Evolutionary conservation across 1,140 invertebrate species (phyloP), one percentile per base, ranked within the genome.

Genomic region (Drosophila sulfurigaster): DNA sequence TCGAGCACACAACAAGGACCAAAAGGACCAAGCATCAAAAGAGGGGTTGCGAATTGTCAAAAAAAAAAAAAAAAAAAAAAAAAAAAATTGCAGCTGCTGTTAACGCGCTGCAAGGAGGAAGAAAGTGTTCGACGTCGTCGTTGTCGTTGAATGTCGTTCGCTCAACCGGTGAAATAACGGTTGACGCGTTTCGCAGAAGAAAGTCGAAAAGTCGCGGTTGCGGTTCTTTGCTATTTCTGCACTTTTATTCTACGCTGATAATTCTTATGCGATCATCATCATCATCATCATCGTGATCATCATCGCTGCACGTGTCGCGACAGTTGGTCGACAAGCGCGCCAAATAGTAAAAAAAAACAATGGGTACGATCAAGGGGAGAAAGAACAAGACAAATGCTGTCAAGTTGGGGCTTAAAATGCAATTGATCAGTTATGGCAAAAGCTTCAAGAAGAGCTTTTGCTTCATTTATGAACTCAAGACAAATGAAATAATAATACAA

Each of bases 91-190:
- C 71, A 43, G 46, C 38, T 68, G 71, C 52, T 52, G 59, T 41
- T 59, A 64, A 38, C 35, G 35, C 35, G 35, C 60, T 43, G 76
- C 49, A 65, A 71, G 52, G 25, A 60, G 65, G 57, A 49, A 67
- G 75, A 82, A 87, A 87, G 82, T 81, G 71, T 72, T 71, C 48
- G 63, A 32, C 49, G 49, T 32, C 32, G 32, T 32, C 30, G 30
- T 32, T 1, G 20, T 20, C 20, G 20, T 20, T 3, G 20, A 20
- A 20, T 20, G 20, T 20, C 20, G 20, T 20, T 45, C 32, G 54
- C 10, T 41, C 28, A 65, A 72, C 65, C 71, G 71, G 45, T 68
- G 64, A 76, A 79, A 72, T 67, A 79, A 79, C 77, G 74, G 54
- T 57, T 20, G 8, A 43, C 41, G 41, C 41, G 32, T 38, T 43